Percentiles rank a stretch among this genome's conserved stretches.
Conservation (phyloP, 2,797 vertebrate genomes). For the Melanotaenia pygmaea region DNA sequence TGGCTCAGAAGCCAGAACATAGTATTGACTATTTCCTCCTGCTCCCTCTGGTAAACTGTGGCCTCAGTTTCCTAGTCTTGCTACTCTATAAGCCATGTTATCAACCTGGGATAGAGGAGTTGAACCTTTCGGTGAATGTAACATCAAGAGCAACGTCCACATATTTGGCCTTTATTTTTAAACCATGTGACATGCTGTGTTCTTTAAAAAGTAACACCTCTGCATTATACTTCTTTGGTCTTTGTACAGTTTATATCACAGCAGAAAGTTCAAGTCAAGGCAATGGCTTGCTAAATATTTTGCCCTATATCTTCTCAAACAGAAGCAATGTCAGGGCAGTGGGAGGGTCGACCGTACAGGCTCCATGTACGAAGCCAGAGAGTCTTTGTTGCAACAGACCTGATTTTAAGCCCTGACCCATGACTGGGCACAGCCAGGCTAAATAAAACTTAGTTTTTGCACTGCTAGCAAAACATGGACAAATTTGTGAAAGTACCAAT, state of each 20-base stretch:
- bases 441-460: too few species aligned
- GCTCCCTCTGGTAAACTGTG: slow-evolving; percentile 36
- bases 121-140: background rate
- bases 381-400: background rate
- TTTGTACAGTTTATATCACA: background rate
- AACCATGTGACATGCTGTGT: background rate
- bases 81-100: slow-evolving; percentile 51
- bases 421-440: too few species aligned
- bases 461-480: too few species aligned
- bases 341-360: background rate
- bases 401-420: background rate
- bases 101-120: slow-evolving; percentile 34
- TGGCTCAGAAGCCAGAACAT: slow-evolving; percentile 65
- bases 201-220: background rate
- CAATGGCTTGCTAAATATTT: background rate
- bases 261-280: background rate
- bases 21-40: slow-evolving; percentile 59
- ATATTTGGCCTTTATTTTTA: background rate
- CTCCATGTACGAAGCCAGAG: too few species aligned
- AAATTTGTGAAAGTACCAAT: too few species aligned
- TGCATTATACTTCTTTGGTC: background rate
- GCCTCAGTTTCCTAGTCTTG: slow-evolving; percentile 72
- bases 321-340: too few species aligned
- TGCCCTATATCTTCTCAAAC: background rate
- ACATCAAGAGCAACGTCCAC: background rate